A percentile compares a stretch with the other conserved stretches of the same genome.
These are phyloP conservation scores for Caranx melampygus DNA, from an alignment of 2,113 vertebrate genomes.

Conservation along the genomic window DNA sequence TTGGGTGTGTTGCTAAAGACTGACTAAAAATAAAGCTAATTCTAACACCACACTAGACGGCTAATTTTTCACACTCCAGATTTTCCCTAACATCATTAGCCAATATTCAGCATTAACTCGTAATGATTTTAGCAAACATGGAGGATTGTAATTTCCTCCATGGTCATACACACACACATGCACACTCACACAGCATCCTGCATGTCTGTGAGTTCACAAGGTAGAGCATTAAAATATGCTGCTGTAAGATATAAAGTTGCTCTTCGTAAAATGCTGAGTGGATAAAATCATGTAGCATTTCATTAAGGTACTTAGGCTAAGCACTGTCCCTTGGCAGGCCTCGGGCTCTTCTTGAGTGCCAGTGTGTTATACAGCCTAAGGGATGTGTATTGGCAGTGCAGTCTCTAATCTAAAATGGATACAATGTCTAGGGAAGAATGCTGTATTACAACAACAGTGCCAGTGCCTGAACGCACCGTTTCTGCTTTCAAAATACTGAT, in stretches of 20 bases:
- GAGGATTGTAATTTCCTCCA: not conserved
- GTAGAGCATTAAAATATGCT: constrained; percentile 58
- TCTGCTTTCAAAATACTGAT: not conserved
- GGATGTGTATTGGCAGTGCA: constrained; percentile 51
- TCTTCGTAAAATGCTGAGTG: constrained; percentile 72
- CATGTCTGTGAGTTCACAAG: constrained; percentile 15
- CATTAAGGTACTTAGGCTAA: constrained; percentile 76
- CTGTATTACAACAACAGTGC: constrained; percentile 8
- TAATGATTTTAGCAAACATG: not conserved
- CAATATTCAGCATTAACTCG: not conserved
- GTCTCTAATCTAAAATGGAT: constrained; percentile 47
- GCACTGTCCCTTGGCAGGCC: constrained; percentile 71
- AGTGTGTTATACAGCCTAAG: constrained; percentile 59
- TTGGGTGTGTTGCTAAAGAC: not conserved
- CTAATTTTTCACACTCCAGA: not conserved
- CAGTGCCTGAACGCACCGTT: not conserved
- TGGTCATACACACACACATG: not conserved
- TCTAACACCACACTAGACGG: not conserved
- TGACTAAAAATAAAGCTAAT: not conserved
- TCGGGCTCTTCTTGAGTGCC: constrained; percentile 52
- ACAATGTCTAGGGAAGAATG: constrained; percentile 15
- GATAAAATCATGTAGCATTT: constrained; percentile 69
- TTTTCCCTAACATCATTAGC: constrained; percentile 5
- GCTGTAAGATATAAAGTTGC: constrained; percentile 67
- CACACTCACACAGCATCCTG: not conserved